These are phyloP conservation scores for Tenthredo distinguenda DNA, from an alignment of 2,888 invertebrate species.

Conservation along the genomic window DNA sequence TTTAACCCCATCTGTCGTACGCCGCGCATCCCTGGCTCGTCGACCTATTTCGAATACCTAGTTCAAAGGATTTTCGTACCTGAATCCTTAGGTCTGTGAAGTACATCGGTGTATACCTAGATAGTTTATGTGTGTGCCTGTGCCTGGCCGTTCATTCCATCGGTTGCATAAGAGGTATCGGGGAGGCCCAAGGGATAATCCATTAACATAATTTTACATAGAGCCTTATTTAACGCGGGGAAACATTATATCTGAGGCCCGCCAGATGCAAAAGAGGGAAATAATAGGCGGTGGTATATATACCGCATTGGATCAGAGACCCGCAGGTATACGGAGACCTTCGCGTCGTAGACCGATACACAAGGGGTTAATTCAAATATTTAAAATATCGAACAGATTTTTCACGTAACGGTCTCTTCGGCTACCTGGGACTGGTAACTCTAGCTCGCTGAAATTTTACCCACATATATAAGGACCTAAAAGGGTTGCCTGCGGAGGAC, in stretches of 20 bases:
- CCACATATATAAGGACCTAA: conserved; percentile 2
- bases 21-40: conserved; percentile 50
- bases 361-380: conserved; percentile 77
- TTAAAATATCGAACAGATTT: conserved; percentile 74
- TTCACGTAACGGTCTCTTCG: conserved; percentile 71
- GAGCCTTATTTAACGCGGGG: conserved; percentile 65
- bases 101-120: neutral
- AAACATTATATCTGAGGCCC: conserved; percentile 72
- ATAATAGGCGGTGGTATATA: conserved; percentile 63
- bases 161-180: conserved; percentile 49
- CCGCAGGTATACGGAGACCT: conserved; percentile 67
- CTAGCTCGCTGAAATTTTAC: conserved; percentile 61
- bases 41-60: conserved; percentile 48
- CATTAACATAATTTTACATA: conserved; percentile 79
- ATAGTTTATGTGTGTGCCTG: neutral
- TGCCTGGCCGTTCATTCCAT: conserved; percentile 25
- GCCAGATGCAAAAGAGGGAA: conserved; percentile 77
- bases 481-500: conserved; percentile 28
- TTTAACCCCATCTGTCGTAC: conserved; percentile 78
- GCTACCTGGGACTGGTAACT: conserved; percentile 71
- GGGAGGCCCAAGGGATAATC: conserved; percentile 73
- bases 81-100: conserved; percentile 29
- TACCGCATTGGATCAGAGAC: neutral
- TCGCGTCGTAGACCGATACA: conserved; percentile 53
- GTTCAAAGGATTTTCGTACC: conserved; percentile 51